Evolutionary conservation across 2,888 invertebrate species (phyloP), one percentile per base, ranked within the genome.

Genomic region (Cosmopolites sordidus): DNA sequence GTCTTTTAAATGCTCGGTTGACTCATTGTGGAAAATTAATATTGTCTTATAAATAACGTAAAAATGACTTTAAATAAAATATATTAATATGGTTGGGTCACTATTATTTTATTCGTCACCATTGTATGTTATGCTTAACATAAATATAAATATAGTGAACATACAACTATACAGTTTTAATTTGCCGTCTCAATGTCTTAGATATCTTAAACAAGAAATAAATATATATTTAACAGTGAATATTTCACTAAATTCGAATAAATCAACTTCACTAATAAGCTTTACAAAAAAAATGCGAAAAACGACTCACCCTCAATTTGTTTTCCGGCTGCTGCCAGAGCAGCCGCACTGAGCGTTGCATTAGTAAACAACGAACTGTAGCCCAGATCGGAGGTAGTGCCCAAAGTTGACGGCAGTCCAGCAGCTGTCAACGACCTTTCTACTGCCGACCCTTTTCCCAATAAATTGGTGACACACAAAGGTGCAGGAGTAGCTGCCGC

Each of bases 281-380:
- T n/a, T 16, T 17, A 42, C 9, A 42, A 29, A 2, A 14, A 6
- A 47, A 47, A 9, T n/a, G 8, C 16, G 41, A 39, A 33, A 43
- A 27, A 37, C 16, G 40, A 62, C 73, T 72, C 73, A 86, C 86
- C 89, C 82, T 96, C 95, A 67, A 93, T 88, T 77, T 96, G 95
- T 75, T 94, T 94, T 57, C 89, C 89, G 58, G 89, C 87, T 44
- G 79, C 77, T 16, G 77, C 76, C 37, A 77, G 75, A 18, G 88
- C 88, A 4, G 86, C 86, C 16, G 87, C 86, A 18, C 87, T 87
- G 33, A 88, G 83, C 38, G 87, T 83, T 41, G 86, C 84, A 58
- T 85, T 79, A 60, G 86, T 84, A 69, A 75, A 68, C 37, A 74
- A 66, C 83, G 89, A 67, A 83, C 87, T 65, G 73, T 76, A 65